These are phyloP conservation scores for Pelecanus crispus DNA, from an alignment of 2,113 vertebrate species.

Conservation along the genomic window DNA sequence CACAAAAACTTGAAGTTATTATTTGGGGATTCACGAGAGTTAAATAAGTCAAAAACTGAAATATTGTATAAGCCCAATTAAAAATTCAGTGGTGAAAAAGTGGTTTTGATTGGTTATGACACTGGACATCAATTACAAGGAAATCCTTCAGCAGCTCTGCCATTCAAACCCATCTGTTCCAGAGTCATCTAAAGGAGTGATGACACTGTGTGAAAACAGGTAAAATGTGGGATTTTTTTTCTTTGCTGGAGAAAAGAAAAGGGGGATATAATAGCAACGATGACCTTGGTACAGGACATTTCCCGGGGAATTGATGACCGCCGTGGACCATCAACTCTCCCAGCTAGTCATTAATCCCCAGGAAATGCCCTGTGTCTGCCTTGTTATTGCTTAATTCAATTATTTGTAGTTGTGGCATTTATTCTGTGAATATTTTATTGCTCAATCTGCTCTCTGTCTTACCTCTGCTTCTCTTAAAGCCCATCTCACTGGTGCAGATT, in stretches of 20 bases:
- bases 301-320: conserved; percentile 32
- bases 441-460: conserved; percentile 27
- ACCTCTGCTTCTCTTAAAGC: not conserved
- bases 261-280: not conserved
- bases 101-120: not conserved
- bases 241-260: not conserved
- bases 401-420: conserved; percentile 51
- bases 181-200: not conserved
- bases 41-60: conserved; percentile 14
- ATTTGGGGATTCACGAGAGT: not conserved
- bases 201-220: conserved; percentile 1
- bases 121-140: not conserved
- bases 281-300: conserved; percentile 54
- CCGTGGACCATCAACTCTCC: conserved; percentile 24
- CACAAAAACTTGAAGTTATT: not conserved
- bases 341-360: conserved; percentile 31
- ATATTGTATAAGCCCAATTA: not conserved
- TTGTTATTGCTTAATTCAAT: conserved; percentile 60
- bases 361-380: conserved; percentile 32
- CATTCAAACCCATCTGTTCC: not conserved
- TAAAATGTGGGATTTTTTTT: conserved; percentile 18
- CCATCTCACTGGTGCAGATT: not conserved
- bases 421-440: conserved; percentile 61
- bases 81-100: not conserved
- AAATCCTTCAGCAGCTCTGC: not conserved